Evolutionary conservation across 2,888 invertebrate genomes (phyloP).

Genomic region (Drosophila parthenogenetica): DNA sequence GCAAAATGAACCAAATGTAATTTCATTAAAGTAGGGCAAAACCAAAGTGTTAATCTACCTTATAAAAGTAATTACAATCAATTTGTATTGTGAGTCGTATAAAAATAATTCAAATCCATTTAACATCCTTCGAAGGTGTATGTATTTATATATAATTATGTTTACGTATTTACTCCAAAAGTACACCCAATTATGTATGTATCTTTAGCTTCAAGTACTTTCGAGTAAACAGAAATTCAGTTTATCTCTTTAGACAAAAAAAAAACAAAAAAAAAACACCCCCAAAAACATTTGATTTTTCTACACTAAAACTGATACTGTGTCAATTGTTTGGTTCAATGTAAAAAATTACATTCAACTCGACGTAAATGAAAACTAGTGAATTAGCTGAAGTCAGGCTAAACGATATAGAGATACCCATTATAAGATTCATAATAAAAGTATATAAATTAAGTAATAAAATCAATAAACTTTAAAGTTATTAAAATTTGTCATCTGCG

Average conservation of each 20-base stretch:
- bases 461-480: background rate
- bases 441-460: background rate
- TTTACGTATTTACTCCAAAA: slow-evolving; percentile 2
- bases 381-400: background rate
- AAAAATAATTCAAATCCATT: too few species aligned
- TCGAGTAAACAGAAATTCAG: slow-evolving; percentile 35
- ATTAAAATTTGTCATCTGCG: too few species aligned
- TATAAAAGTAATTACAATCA: too few species aligned
- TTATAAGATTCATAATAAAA: too few species aligned
- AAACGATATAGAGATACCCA: background rate
- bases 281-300: slow-evolving; percentile 25
- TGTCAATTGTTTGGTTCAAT: slow-evolving; percentile 26
- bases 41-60: too few species aligned
- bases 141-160: too few species aligned
- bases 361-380: slow-evolving; percentile 10
- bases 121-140: slow-evolving; percentile 1
- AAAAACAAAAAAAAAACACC: slow-evolving; percentile 19
- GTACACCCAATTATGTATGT: slow-evolving; percentile 1
- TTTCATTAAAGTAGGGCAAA: too few species aligned
- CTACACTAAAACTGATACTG: slow-evolving; percentile 1
- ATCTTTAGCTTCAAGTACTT: slow-evolving; percentile 29
- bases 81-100: too few species aligned
- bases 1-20: too few species aligned
- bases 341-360: slow-evolving; percentile 9
- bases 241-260: slow-evolving; percentile 26